Evolutionary conservation across 2,797 vertebrate species (phyloP), one percentile per base, ranked within the genome.

Genomic region (Acridotheres tristis): DNA sequence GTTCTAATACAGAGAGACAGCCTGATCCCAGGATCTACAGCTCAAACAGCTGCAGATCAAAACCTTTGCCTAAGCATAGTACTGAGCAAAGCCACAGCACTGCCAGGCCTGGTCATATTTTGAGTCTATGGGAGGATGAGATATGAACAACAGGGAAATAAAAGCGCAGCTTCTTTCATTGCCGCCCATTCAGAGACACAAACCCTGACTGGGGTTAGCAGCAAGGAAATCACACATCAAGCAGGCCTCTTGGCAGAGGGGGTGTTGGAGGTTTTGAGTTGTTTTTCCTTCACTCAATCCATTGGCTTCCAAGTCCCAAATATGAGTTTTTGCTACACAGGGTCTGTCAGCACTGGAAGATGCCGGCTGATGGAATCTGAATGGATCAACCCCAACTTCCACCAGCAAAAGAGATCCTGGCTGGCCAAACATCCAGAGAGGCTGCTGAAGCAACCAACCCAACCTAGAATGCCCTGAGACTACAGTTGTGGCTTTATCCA

Each of bases 351-450:
- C 51, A 59, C 34, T 50, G 42, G 48, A 73, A 71, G 13, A 50
- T 3, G 5, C 16, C 58, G 54, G 25, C n/a, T 85, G 78, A 66
- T 0, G 0, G 34, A 13, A 87, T 18, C 6, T 7, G 21, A 89
- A 71, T 13, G 30, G 26, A 91, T 54, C 57, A 73, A 48, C 10
- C 21, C 15, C 9, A 11, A 8, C 21, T 80, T n/a, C 58, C 18
- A 57, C 10, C 26, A 84, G 51, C 32, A 72, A 55, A 5, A 69
- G 47, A 94, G 61, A 68, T 76, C 40, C 54, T 66, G 65, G 51
- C 43, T 68, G 54, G 38, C 20, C 66, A 81, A 72, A 21, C 29
- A 75, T 10, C 58, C 54, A 43, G 30, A 83, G 53, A 53, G 88
- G 53, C 55, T 90, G 38, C 63, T 68, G 71, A 85, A 88, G 87